Percentiles rank a stretch among this genome's conserved stretches.
Conservation (phyloP, 1,140 invertebrate genomes). For the Paramacrobiotus metropolitanus region DNA sequence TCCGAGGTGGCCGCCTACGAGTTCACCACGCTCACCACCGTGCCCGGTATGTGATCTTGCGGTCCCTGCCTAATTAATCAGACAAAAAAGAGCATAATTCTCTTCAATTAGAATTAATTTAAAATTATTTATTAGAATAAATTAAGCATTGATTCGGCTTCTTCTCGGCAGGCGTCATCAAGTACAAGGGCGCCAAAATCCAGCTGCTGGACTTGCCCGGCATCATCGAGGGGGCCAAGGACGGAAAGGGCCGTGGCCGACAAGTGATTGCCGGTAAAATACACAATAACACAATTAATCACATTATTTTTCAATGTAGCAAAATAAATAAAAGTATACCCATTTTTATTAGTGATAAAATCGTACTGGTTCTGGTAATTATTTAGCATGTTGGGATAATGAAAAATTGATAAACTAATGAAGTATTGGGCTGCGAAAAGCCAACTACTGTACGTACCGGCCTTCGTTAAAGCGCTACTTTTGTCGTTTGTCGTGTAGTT, state of each 20-base stretch:
- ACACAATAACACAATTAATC: slow-evolving; percentile 5
- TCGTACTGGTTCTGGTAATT: neutral
- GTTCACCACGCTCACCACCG: slow-evolving; percentile 96
- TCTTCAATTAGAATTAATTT: no score
- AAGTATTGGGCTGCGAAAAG: no score
- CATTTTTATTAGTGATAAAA: slow-evolving; percentile 4
- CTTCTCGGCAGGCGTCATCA: slow-evolving; percentile 45
- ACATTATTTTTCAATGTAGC: neutral
- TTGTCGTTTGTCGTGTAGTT: slow-evolving; percentile 29
- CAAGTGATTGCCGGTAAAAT: slow-evolving; percentile 88
- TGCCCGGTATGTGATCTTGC: slow-evolving; percentile 68
- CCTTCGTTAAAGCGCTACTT: neutral
- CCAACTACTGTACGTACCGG: neutral
- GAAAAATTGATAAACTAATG: no score
- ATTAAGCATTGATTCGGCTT: neutral
- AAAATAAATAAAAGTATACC: no score
- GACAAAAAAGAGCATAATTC: no score
- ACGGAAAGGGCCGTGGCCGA: slow-evolving; percentile 87
- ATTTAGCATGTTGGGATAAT: no score
- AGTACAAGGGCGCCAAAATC: slow-evolving; percentile 98
- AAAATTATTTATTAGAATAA: no score
- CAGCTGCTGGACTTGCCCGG: slow-evolving; percentile 90
- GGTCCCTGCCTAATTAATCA: no score
- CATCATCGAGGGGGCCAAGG: slow-evolving; percentile 99
- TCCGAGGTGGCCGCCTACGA: slow-evolving; percentile 98